phyloP scores from a whole-genome alignment of 1,140 invertebrate species.

The Acromyrmex charruanus region DNA sequence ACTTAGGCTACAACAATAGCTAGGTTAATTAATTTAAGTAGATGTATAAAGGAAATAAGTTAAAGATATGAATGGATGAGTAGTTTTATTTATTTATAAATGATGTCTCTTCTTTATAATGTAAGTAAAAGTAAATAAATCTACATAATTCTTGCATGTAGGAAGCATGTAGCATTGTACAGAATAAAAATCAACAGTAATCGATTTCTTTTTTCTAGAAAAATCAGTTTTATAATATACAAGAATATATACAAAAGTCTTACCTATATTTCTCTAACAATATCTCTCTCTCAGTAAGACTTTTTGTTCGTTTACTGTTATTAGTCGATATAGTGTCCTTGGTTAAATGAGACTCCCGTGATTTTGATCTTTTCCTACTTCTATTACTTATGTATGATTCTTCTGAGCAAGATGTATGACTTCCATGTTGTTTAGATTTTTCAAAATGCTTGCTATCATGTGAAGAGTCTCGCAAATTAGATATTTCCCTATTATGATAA shows the following conservation, averaged over 20 bases:
- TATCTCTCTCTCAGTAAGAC: slow-evolving; percentile 87
- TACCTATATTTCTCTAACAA: slow-evolving; percentile 88
- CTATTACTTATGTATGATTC: slow-evolving; percentile 56
- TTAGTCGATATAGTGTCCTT: slow-evolving; percentile 65
- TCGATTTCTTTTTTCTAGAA: not conserved
- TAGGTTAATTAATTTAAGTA: too few species aligned
- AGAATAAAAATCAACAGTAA: not conserved
- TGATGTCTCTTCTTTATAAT: too few species aligned
- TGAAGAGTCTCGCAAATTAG: slow-evolving; percentile 60
- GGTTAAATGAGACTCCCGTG: slow-evolving; percentile 75
- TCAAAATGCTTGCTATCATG: slow-evolving; percentile 64
- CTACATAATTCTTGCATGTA: not conserved
- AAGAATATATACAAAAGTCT: slow-evolving; percentile 22
- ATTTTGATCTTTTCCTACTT: slow-evolving; percentile 81
- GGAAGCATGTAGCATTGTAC: not conserved
- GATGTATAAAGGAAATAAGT: too few species aligned
- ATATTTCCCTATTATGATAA: slow-evolving; percentile 62
- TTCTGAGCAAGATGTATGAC: slow-evolving; percentile 53
- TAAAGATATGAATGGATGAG: too few species aligned
- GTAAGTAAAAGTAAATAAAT: too few species aligned
- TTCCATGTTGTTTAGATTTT: slow-evolving; percentile 54
- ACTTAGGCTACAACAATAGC: too few species aligned
- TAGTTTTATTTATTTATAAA: too few species aligned
- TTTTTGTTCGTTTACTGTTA: slow-evolving; percentile 70
- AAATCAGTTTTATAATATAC: not conserved